Base-by-base conservation (phyloP, 2,797 vertebrate genomes). In the Discoglossus pictus region DNA sequence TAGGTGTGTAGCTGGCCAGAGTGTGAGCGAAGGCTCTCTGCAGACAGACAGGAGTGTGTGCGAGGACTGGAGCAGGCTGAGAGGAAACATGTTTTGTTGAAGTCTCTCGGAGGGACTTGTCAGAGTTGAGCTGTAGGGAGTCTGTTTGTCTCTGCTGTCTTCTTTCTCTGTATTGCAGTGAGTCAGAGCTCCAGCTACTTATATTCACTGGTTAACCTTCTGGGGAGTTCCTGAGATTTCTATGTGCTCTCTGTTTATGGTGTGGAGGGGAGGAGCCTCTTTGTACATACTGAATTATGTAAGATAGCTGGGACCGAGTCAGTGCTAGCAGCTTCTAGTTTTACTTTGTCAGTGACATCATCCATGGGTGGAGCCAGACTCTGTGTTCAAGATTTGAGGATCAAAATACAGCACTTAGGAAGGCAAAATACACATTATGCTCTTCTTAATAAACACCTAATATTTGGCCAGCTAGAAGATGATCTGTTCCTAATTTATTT, bases 1-100 rank as follows among this genome's bases (percentile, higher is more conserved):
- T 47, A 75, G 68, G 36, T 71, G 74, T 0, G 76, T 66, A 0
- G 75, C 67, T 0, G 75, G 76, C 77, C 78, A 79, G 25, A 80
- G 74, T 55, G 76, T 82, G 21, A 65, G 65, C 61, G 71, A 62
- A 0, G 76, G 76, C 62, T 77, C 79, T 73, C 75, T 73, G 0
- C 44, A 72, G 68, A 13, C 39, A 71, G 72, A 73, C 70, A 76
- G 62, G 70, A 72, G 40, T 69, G 59, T 73, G 71, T 71, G 74
- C 38, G 73, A 48, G 0, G 70, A 66, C 0, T 74, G 74, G 0
- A 75, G 61, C 2, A 79, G 69, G 20, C 76, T 74, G 74, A 75
- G 74, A 2, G 59, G 74, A 67, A 81, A 70, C 79, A 81, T 81
- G 2, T 39, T 39, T 12, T 39, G 36, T 12, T 39, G 36, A 3